Base-by-base conservation (phyloP, 2,113 vertebrate species). In the Toxotes jaculatrix region DNA sequence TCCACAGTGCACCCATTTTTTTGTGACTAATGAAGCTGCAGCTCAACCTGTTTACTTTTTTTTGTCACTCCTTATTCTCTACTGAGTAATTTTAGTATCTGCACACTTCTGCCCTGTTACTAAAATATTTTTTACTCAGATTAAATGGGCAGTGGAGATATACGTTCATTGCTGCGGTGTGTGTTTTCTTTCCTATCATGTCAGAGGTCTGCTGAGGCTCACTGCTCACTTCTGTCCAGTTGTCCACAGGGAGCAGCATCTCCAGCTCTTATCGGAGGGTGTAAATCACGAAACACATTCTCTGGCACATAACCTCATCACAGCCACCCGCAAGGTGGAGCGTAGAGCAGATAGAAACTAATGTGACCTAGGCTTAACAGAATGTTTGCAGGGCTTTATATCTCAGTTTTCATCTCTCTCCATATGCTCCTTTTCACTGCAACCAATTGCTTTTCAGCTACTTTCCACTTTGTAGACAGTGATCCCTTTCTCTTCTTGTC, bases 231-330 rank as follows among this genome's bases (percentile, higher is more conserved):
- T 82, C 86, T 91, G 95, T 93, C 89, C 80, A 90, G 88, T 92
- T 89, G 94, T 74, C 87, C 87, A 40, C 73, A 69, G 81, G 79
- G 89, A 90, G 86, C 84, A 85, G 79, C 80, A 91, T 92, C 86
- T 80, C 83, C 12, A n/a, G 47, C 66, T 80, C 86, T 93, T 93
- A 93, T 93, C 93, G 80, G 75, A 13, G 70, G 70, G 83, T 82
- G 82, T 91, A 90, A 93, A 92, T 93, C 91, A 92, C 88, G 79
- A 64, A 82, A 90, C 90, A 92, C 88, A 79, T 94, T 88, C 87
- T 91, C 74, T 36, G 45, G 80, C 89, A 82, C 74, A 71, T 76
- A 83, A 47, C 89, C 83, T 88, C 87, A 88, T 90, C 83, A 80
- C 82, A 71, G 80, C 77, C 85, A 86, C 87, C 79, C 62, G 49